Base-by-base conservation (phyloP, 2,113 vertebrate genomes). In the Campylomormyrus numenius region DNA sequence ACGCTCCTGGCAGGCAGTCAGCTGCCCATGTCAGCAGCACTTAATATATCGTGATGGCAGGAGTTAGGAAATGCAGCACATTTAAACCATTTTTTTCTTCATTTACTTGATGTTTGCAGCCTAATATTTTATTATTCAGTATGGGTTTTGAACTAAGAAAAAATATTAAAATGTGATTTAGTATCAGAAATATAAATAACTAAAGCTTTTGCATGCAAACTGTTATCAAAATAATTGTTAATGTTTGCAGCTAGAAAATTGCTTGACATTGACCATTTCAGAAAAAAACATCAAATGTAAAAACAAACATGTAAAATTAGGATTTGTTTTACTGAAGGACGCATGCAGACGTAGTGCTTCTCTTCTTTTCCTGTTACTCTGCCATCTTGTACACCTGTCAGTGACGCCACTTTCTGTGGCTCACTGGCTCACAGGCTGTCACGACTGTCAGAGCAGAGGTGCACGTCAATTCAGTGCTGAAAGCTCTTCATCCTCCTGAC, bases 311-410 rank as follows among this genome's bases (percentile, higher is more conserved):
- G 49, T 49, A 62, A 70, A 90, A 90, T 70, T 31, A 6, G 53
- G 74, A 31, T 70, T 86, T 74, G 66, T 5, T 24, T 17, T 53
- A 42, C 31, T 8, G 52, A 70, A 46, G 27, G 31, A 66, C 49
- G 52, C n/a, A 35, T 50, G 27, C 27, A 90, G 56, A 80, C 62
- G 17, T 50, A 42, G 58, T 31, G 70, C 39, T 35, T 83, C 6
- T 5, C 17, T 53, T 21, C 31, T 31, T 84, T 58, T 39, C 84
- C 17, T n/a, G 17, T 53, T 70, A 58, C 84, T 50, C 53, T 45
- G 35, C 84, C 62, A 50, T 58, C 53, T 70, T 50, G 70, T 90
- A 56, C 42, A 66, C 42, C 83, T 90, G 83, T 86, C 89, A 70
- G 53, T 24, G 21, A 35, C 0, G n/a, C 5, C 21, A n/a, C 52